Evolutionary conservation across 2,888 invertebrate genomes (phyloP).

Genomic region (Spodoptera exigua): DNA sequence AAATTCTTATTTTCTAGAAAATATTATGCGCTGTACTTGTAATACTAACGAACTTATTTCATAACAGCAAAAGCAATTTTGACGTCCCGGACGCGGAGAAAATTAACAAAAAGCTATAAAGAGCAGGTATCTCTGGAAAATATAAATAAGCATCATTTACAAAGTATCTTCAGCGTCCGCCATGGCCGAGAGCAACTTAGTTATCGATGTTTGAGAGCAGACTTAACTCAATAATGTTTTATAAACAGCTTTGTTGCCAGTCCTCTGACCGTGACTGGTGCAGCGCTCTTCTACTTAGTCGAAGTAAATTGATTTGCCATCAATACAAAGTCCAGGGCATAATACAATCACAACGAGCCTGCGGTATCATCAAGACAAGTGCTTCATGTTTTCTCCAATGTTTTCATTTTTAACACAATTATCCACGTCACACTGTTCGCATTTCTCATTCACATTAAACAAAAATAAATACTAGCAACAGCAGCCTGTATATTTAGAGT

Average conservation of each 20-base stretch:
- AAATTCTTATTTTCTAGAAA: no score
- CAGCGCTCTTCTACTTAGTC: slow-evolving; percentile 12
- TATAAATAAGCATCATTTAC: slow-evolving; percentile 33
- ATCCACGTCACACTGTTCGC: slow-evolving; percentile 22
- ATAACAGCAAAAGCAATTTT: slow-evolving; percentile 24
- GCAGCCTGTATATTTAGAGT: slow-evolving; percentile 17
- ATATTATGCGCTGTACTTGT: no score
- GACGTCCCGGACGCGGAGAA: slow-evolving; percentile 11
- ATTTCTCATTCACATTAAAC: slow-evolving; percentile 31
- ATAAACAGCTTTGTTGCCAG: slow-evolving; percentile 31
- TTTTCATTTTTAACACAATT: slow-evolving; percentile 26
- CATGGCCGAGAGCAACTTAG: slow-evolving; percentile 34
- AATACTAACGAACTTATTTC: background rate
- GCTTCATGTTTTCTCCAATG: slow-evolving; percentile 1
- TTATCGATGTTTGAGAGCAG: slow-evolving; percentile 37
- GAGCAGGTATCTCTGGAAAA: slow-evolving; percentile 32
- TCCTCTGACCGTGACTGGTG: slow-evolving; percentile 11
- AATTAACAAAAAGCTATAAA: slow-evolving; percentile 33
- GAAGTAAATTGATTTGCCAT: slow-evolving; percentile 31
- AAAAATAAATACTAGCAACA: slow-evolving; percentile 27
- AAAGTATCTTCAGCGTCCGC: slow-evolving; percentile 33
- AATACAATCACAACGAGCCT: slow-evolving; percentile 8
- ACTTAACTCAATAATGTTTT: slow-evolving; percentile 44
- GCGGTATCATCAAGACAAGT: background rate
- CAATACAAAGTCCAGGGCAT: slow-evolving; percentile 6